Evolutionary conservation across 2,113 vertebrate genomes (phyloP).

Genomic region (Rhabdornis inornatus): DNA sequence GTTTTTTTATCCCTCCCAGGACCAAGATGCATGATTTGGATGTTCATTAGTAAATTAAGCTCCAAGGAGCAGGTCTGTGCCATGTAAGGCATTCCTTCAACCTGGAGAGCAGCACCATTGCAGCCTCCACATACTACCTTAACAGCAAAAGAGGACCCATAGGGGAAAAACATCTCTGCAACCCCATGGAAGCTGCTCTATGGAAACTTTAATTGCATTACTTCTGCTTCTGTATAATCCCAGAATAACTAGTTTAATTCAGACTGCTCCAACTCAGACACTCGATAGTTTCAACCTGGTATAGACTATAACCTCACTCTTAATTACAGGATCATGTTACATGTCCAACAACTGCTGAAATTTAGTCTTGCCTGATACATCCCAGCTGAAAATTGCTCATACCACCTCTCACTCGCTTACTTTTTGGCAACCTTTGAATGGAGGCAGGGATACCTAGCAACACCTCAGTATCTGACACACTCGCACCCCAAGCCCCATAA

Average conservation of each 20-base stretch:
- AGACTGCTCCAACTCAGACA: conserved; percentile 42
- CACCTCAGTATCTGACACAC: not conserved
- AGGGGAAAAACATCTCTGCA: not conserved
- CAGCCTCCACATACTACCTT: not conserved
- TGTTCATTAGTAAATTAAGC: not conserved
- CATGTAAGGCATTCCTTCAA: not conserved
- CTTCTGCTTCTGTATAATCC: not conserved
- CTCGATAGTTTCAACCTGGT: conserved; percentile 46
- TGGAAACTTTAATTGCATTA: not conserved
- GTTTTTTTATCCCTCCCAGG: not conserved
- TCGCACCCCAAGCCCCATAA: not conserved
- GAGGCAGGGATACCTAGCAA: not conserved
- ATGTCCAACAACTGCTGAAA: conserved; percentile 68
- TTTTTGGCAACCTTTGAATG: not conserved
- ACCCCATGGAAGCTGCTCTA: not conserved
- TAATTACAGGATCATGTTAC: conserved; percentile 72
- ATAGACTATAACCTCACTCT: conserved; percentile 55
- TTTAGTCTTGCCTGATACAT: conserved; percentile 45
- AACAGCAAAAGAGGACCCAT: not conserved
- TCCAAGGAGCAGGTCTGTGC: not conserved
- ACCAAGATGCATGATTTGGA: not conserved
- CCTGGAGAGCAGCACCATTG: not conserved
- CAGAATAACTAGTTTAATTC: conserved; percentile 1
- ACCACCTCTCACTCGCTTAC: conserved; percentile 23
- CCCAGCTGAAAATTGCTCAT: conserved; percentile 6